Percentiles rank a stretch among this genome's conserved stretches.
Evolutionary conservation across 2,888 invertebrate genomes (phyloP).

Genomic region (Lithosia quadra): DNA sequence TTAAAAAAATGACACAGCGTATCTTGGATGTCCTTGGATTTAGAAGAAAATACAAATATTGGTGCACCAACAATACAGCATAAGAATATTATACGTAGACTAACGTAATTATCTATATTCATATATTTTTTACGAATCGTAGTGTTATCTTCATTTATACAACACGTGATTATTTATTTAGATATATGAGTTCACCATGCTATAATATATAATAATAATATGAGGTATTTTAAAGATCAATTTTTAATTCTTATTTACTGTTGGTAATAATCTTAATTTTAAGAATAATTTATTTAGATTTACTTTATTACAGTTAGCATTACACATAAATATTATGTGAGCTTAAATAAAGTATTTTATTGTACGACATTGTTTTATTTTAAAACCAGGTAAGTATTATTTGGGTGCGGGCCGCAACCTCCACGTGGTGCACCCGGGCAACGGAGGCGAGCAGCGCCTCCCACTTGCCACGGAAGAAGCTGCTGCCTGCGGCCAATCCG

Average conservation of each 20-base stretch:
- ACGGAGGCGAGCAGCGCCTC: too few relatives aligned
- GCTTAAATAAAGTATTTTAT: conserved; percentile 86
- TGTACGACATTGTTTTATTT: conserved; percentile 63
- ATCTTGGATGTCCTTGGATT: conserved; percentile 34
- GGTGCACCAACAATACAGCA: conserved; percentile 66
- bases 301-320: conserved; percentile 71
- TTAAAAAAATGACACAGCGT: conserved; percentile 39
- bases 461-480: too few relatives aligned
- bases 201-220: conserved; percentile 39
- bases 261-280: conserved; percentile 65
- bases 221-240: conserved; percentile 38
- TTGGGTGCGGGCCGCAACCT: too few relatives aligned
- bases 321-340: conserved; percentile 73
- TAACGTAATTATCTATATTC: conserved; percentile 29
- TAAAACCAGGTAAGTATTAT: not conserved
- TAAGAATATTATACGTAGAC: conserved; percentile 34
- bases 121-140: conserved; percentile 36
- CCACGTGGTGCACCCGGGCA: too few relatives aligned
- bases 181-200: conserved; percentile 42
- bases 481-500: too few relatives aligned
- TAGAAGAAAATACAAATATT: conserved; percentile 50
- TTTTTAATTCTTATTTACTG: conserved; percentile 53
- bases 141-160: conserved; percentile 30
- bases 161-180: conserved; percentile 39
- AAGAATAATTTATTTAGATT: conserved; percentile 77